Evolutionary conservation across 2,888 invertebrate species (phyloP).

Genomic region (Platerodrilus igneus): DNA sequence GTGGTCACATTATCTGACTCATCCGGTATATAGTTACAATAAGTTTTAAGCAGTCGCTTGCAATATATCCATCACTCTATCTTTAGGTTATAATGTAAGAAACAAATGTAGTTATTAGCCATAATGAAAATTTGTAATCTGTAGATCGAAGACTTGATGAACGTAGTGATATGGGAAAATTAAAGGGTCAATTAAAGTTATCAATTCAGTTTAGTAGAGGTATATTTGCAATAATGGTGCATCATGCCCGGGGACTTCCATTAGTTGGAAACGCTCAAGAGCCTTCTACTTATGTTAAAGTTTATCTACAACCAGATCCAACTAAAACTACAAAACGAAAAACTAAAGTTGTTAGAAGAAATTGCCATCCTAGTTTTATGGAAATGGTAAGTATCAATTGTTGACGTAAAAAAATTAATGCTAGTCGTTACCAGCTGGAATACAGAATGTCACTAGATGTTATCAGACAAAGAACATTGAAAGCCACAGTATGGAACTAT

Average conservation of each 20-base stretch:
- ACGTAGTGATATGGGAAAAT: constrained; percentile 43
- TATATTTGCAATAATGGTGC: constrained; percentile 74
- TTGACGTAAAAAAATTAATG: constrained; percentile 6
- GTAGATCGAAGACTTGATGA: constrained; percentile 34
- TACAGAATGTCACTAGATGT: constrained; percentile 81
- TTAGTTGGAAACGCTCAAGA: constrained; percentile 74
- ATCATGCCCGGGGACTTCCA: constrained; percentile 87
- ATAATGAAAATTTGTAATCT: too few species aligned
- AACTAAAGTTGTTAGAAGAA: constrained; percentile 87
- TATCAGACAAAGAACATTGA: constrained; percentile 69
- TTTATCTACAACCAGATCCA: constrained; percentile 89
- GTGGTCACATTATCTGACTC: too few species aligned
- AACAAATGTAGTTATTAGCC: too few species aligned
- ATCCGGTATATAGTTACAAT: too few species aligned
- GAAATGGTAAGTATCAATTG: constrained; percentile 68
- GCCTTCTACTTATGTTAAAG: constrained; percentile 86
- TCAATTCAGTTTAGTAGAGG: constrained; percentile 72
- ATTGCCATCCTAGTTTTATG: constrained; percentile 96
- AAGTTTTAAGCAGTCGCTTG: too few species aligned
- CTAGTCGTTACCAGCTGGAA: constrained; percentile 61
- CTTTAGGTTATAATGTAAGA: constrained; percentile 18
- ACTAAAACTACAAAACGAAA: constrained; percentile 92
- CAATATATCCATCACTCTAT: too few species aligned
- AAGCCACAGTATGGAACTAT: constrained; percentile 93
- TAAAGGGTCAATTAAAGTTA: constrained; percentile 72